Base-by-base conservation (phyloP, 2,113 vertebrate genomes). In the Amphiprion ocellaris region DNA sequence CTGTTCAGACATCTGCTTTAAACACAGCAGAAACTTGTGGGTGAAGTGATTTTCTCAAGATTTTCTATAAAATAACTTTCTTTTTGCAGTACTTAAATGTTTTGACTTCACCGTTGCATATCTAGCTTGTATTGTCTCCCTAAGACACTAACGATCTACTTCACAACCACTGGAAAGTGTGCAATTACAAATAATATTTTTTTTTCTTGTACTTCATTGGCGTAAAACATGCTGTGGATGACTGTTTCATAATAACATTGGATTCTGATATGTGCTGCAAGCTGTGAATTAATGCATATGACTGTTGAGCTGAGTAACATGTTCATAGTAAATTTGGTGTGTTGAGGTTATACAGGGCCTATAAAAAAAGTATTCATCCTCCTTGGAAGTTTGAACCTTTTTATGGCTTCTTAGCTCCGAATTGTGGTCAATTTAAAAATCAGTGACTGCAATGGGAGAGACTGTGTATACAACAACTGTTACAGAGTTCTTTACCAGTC, bases 211-310 rank as follows among this genome's bases (percentile, higher is more conserved):
- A 16, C 41, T n/a, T 33, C 4, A 15, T 67, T 75, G 49, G 62
- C 30, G 39, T 76, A 39, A 70, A 79, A 75, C 53, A 2, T 77
- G 55, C 37, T 30, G 63, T 69, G 44, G 46, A 33, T 65, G 8
- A 61, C 61, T 72, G 2, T 54, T 66, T 70, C 11, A 37, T 23
- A 80, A 76, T 80, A 44, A 44, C 14, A 15, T 15, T 44, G 33
- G 64, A 63, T 50, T 50, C 54, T 60, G 65, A 64, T 52, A 15
- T 68, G 33, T 28, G 41, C 14, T 44, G 41, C 23, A 2, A 49
- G 24, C 33, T 21, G 52, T 64, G 21, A 46, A 23, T 68, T 15
- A 63, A 58, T 46, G 53, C 21, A 37, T 60, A 44, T 50, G 30
- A 6, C 15, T 16, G 19, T 10, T 11, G 41, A 49, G 21, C 26